Base-by-base conservation (phyloP, 2,113 vertebrate genomes). In the Anhinga anhinga region DNA sequence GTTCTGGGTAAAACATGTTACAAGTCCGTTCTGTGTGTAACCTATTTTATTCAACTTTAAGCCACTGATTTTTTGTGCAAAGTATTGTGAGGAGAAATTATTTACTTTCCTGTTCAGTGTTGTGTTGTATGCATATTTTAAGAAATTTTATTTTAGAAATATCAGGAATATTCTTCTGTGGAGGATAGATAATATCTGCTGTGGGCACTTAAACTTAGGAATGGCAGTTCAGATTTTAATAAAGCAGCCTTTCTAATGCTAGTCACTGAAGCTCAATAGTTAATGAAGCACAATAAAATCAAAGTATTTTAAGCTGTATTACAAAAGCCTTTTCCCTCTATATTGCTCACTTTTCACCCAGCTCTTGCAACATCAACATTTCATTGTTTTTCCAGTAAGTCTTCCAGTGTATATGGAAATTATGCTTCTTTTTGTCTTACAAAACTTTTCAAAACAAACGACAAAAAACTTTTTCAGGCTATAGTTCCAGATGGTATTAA, bases 341-440 rank as follows among this genome's bases (percentile, higher is more conserved):
- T 90, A 94, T 87, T 65, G 62, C 40, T 95, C 38, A 65, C 67
- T 47, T 94, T 86, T 95, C 3, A 0, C 42, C 67, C 81, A 96
- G 53, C 40, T 93, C 84, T 97, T 97, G 86, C 89, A 91, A 93
- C 78, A 94, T 63, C 83, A 50, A 59, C 56, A 87, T 90, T 85
- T 94, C 61, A 38, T 27, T 95, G 42, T 82, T 95, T 95, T 95
- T 97, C 94, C 93, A 95, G 66, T 62, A 95, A 83, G 79, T 49
- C 70, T 94, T 96, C 93, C 94, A 97, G 81, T 5, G 0, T 95
- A 91, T 77, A 95, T 89, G 62, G 70, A 83, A 91, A 86, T 77
- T 94, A 72, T 6, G 22, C 29, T 65, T 70, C 63, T 81, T 92
- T 96, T 83, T 84, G 42, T 95, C 78, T 94, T 56, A 65, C 77